These are phyloP conservation scores for Oreotrochilus melanogaster DNA, from an alignment of 2,113 vertebrate genomes.

Conservation along the genomic window DNA sequence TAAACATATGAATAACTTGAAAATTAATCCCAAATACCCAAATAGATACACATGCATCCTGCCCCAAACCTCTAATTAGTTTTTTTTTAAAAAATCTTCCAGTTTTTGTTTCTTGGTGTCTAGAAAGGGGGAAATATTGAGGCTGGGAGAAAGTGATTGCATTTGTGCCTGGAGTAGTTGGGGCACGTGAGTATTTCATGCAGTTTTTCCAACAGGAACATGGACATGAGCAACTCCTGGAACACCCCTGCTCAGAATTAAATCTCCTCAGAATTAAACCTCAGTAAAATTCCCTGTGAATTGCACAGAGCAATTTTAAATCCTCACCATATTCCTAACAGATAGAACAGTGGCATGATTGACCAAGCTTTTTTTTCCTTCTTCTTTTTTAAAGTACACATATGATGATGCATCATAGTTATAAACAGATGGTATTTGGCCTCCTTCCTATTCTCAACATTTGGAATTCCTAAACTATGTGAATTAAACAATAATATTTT, in stretches of 20 bases:
- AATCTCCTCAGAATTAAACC: constrained; percentile 38
- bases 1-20: fast-evolving
- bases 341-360: constrained; percentile 84
- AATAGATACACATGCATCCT: too few species aligned
- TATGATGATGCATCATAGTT: constrained; percentile 87
- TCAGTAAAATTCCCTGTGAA: constrained; percentile 64
- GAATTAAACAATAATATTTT: constrained; percentile 92
- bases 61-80: too few species aligned
- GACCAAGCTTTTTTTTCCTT: constrained; percentile 77
- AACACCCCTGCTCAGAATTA: constrained; percentile 61
- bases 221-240: constrained; percentile 54
- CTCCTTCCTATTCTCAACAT: constrained; percentile 90
- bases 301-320: constrained; percentile 62
- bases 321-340: constrained; percentile 76
- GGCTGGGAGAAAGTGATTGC: constrained; percentile 61
- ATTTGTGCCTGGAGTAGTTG: constrained; percentile 57
- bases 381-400: constrained; percentile 84
- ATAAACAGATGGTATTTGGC: constrained; percentile 92
- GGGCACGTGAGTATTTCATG: constrained; percentile 58
- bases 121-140: constrained; percentile 29
- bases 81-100: background rate
- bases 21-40: background rate
- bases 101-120: constrained; percentile 47
- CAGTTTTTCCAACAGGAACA: constrained; percentile 60
- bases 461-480: constrained; percentile 91